Percentiles rank a stretch among this genome's conserved stretches.
Evolutionary conservation across 2,888 invertebrate genomes (phyloP).

Genomic region (Acanthosepion lycidas): DNA sequence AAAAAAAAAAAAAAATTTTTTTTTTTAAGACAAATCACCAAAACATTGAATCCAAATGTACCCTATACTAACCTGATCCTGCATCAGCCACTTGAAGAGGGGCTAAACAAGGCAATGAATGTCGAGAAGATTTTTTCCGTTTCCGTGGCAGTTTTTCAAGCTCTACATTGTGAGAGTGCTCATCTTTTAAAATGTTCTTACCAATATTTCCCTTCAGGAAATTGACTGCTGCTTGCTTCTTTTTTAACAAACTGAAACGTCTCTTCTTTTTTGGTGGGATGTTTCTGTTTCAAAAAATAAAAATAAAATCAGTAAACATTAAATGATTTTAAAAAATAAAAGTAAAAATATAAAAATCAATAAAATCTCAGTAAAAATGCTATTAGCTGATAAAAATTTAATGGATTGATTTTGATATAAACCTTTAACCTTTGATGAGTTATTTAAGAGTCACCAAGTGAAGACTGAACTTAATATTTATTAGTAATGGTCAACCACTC

Average conservation of each 20-base stretch:
- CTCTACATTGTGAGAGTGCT: not conserved
- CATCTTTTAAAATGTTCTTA: not conserved
- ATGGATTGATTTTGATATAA: no score
- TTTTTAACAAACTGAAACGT: conserved; percentile 8
- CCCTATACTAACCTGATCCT: not conserved
- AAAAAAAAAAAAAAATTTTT: no score
- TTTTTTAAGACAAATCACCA: not conserved
- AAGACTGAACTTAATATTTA: no score
- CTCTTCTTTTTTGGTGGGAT: conserved; percentile 34
- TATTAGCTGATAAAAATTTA: no score
- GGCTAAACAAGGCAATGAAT: not conserved
- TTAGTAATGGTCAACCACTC: no score
- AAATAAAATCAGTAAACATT: not conserved
- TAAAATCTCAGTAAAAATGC: not conserved
- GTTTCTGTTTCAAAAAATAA: not conserved
- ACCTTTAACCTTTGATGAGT: no score
- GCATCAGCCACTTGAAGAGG: not conserved
- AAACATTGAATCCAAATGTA: not conserved
- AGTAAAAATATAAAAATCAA: not conserved
- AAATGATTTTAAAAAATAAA: not conserved
- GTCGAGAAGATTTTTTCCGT: not conserved
- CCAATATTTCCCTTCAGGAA: not conserved
- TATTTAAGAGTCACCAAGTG: no score
- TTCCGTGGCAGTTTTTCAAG: not conserved
- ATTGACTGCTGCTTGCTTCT: not conserved